Conservation (phyloP, 2,888 invertebrate genomes). For the Brachypalpus laphriformis region DNA sequence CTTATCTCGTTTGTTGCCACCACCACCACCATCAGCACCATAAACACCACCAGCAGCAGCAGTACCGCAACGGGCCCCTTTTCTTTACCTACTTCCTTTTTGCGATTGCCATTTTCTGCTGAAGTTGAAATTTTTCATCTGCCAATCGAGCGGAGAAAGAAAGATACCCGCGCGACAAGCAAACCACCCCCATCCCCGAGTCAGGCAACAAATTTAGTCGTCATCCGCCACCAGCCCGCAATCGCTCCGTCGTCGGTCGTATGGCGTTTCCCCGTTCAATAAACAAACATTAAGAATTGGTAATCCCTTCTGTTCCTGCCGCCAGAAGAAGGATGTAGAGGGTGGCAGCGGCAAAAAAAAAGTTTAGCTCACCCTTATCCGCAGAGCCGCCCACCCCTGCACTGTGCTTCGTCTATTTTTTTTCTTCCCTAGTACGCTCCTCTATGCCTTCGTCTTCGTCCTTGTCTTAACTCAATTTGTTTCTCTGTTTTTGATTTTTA, state of each 20-base stretch:
- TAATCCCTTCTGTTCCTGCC: conserved; percentile 71
- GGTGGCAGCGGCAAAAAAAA: conserved; percentile 16
- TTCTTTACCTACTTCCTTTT: conserved; percentile 5
- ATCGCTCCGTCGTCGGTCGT: conserved; percentile 22
- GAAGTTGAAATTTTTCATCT: conserved; percentile 73
- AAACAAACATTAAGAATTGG: conserved; percentile 73
- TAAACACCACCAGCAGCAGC: conserved; percentile 14
- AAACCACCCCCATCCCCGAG: not conserved
- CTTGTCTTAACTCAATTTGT: conserved; percentile 70
- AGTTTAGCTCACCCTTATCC: conserved; percentile 59
- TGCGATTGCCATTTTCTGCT: conserved; percentile 72
- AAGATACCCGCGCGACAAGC: conserved; percentile 59
- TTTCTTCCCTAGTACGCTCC: not conserved
- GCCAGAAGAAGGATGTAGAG: conserved; percentile 28
- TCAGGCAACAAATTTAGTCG: conserved; percentile 62
- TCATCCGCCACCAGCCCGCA: conserved; percentile 58
- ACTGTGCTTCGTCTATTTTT: conserved; percentile 10
- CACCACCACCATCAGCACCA: conserved; percentile 40
- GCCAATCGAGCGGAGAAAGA: conserved; percentile 63
- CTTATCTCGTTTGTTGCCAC: conserved; percentile 73
- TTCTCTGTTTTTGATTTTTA: conserved; percentile 74
- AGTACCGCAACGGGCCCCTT: conserved; percentile 31
- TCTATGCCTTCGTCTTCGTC: conserved; percentile 1
- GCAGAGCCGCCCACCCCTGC: not conserved
- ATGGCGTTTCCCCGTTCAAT: conserved; percentile 46